Base-by-base conservation (phyloP, 2,888 invertebrate species). In the Ceriagrion tenellum region DNA sequence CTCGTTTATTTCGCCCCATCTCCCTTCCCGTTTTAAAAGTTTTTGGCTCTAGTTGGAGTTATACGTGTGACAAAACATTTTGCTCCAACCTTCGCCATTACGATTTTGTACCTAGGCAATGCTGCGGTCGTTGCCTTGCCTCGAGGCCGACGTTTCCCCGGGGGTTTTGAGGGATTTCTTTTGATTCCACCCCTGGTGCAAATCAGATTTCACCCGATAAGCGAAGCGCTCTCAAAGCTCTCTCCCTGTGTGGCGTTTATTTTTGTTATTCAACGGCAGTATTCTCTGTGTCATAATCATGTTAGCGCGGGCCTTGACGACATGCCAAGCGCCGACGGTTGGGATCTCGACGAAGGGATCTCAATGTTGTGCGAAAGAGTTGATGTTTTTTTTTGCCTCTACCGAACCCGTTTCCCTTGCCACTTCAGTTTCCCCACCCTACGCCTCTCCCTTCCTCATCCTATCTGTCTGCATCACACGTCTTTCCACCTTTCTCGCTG, bases 241-340 rank as follows among this genome's bases (percentile, higher is more conserved):
- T 81, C 23, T 81, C 81, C 35, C 13, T 20, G 59, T 20, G 81
- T 18, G 35, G 18, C n/a, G 35, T 81, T 81, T 81, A 81, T 81
- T 81, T 81, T 81, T 81, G 81, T 81, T 35, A 35, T 81, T 35
- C 81, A 81, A 35, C 81, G 16, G 35, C 30, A 81, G 81, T 35
- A 81, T 81, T 81, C 30, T 81, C 30, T 35, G 26, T 81, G 30
- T 35, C 81, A 81, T 81, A 81, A 81, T 81, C 35, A 13, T 81
- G 81, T 81, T 81, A 81, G 13, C 30, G 81, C 81, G 81, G 81
- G 81, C 81, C 81, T 81, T 35, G 81, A 81, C 81, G 81, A 81
- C 81, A 81, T 35, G 81, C 69, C 69, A 69, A 69, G 69, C 69
- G 69, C 23, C 69, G 26, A n/a, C 18, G 81, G 81, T 35, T 59